Evolutionary conservation across 2,113 vertebrate genomes (phyloP), one percentile per base, ranked within the genome.

Genomic region (Myotis brandtii): DNA sequence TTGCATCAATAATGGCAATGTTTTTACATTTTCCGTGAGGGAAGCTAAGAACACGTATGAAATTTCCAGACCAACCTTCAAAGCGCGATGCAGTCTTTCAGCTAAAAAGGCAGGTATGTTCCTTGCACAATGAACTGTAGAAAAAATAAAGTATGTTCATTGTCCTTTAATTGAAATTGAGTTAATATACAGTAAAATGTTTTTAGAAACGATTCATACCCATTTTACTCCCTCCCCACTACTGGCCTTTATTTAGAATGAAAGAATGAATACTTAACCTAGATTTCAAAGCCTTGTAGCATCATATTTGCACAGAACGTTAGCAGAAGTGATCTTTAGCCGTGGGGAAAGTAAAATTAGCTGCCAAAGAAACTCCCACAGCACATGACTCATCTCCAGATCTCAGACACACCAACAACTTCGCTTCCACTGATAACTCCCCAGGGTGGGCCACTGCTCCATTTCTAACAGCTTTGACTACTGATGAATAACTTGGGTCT

Each of bases 91-190:
- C 40, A 99, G 98, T 84, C 98, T 98, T 96, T 98, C 98, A 43
- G 99, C 99, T 95, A 99, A 99, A 98, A 99, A 99, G 52, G 70
- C 98, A 0, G 99, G 97, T 0, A 97, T 98, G 96, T 99, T 99
- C 97, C 97, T 99, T 86, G 98, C 98, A 97, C 99, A 99, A 94
- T 98, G 99, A 95, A 99, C 99, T 99, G 86, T 95, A 95, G n/a
- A 92, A 91, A 87, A 96, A 89, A 12, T 96, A 94, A 93, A 95
- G 48, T 9, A 56, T 9, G 9, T 66, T 96, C 67, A 92, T 37
- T 69, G 93, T 91, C 59, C 82, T 6, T 81, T 72, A 92, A 54
- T 14, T 77, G 62, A 95, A 77, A 88, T 9, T 66, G 73, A 93
- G 21, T 82, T 90, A 62, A 86, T 95, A 86, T 75, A 79, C 0